These are phyloP conservation scores for Brachyistius frenatus DNA, from an alignment of 2,113 vertebrate species.

Conservation along the genomic window DNA sequence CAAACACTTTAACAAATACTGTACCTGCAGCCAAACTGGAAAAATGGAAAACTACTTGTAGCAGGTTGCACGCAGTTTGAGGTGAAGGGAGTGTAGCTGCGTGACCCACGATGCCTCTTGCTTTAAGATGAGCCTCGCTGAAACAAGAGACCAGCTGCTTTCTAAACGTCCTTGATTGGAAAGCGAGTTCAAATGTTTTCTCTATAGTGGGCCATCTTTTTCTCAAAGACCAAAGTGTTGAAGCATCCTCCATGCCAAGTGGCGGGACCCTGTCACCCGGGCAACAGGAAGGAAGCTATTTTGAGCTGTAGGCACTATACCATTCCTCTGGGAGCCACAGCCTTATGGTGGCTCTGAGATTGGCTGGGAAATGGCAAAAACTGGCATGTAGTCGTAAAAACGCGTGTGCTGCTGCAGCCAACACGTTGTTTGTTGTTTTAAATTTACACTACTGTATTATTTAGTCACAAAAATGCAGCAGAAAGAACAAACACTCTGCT, in stretches of 20 bases:
- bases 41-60: not conserved
- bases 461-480: not conserved
- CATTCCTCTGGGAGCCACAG: constrained; percentile 57
- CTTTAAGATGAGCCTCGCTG: constrained; percentile 3
- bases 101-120: constrained; percentile 37
- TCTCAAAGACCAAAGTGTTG: constrained; percentile 58
- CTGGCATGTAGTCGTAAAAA: constrained; percentile 31
- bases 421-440: not conserved
- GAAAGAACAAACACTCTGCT: not conserved
- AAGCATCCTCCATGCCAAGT: constrained; percentile 73
- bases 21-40: too few species aligned
- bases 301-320: constrained; percentile 71
- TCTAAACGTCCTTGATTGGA: constrained; percentile 47
- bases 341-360: constrained; percentile 37
- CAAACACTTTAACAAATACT: not conserved
- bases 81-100: constrained; percentile 48
- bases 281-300: constrained; percentile 84
- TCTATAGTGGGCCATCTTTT: constrained; percentile 50
- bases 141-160: constrained; percentile 68
- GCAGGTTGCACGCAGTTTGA: constrained; percentile 9
- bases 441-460: not conserved
- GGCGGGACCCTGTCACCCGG: constrained; percentile 78
- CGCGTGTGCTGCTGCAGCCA: not conserved
- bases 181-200: constrained; percentile 64
- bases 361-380: constrained; percentile 18